Percentiles rank a stretch among this genome's conserved stretches.
Evolutionary conservation across 92 coral and sea anemone species (phyloP).

Genomic region (Zoanthus sansibaricus): DNA sequence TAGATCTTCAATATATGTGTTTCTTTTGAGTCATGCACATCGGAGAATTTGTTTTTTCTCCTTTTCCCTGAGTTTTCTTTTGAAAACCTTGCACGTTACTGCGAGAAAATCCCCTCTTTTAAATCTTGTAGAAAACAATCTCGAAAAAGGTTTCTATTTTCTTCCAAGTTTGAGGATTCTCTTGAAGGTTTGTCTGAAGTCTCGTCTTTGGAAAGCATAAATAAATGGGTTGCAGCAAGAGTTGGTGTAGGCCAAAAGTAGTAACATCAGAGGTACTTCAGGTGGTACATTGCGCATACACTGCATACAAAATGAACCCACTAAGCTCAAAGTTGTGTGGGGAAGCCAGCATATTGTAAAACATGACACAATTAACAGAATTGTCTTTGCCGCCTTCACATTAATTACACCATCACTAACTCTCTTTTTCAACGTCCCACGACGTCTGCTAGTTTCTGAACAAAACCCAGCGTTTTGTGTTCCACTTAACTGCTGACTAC

Average conservation of each 20-base stretch:
- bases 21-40: too few species aligned
- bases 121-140: not conserved
- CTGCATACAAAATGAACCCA: conserved; percentile 1
- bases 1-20: too few species aligned
- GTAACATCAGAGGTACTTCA: not conserved
- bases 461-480: not conserved
- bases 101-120: too few species aligned
- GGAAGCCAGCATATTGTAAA: conserved; percentile 47
- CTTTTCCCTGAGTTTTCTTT: too few species aligned
- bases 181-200: conserved; percentile 36
- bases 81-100: too few species aligned
- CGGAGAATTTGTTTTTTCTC: too few species aligned
- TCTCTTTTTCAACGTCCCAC: not conserved
- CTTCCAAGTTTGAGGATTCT: conserved; percentile 25
- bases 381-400: conserved; percentile 35
- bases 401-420: conserved; percentile 20
- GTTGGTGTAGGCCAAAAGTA: conserved; percentile 29
- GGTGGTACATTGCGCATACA: not conserved
- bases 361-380: conserved; percentile 23
- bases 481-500: not conserved
- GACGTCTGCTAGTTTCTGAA: not conserved
- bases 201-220: conserved; percentile 39
- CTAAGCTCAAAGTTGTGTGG: conserved; percentile 18
- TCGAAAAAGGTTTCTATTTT: not conserved
- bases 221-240: conserved; percentile 39